These are phyloP conservation scores for Virgularia gustaviana DNA, from an alignment of 92 coral and sea anemone genomes.

Conservation along the genomic window DNA sequence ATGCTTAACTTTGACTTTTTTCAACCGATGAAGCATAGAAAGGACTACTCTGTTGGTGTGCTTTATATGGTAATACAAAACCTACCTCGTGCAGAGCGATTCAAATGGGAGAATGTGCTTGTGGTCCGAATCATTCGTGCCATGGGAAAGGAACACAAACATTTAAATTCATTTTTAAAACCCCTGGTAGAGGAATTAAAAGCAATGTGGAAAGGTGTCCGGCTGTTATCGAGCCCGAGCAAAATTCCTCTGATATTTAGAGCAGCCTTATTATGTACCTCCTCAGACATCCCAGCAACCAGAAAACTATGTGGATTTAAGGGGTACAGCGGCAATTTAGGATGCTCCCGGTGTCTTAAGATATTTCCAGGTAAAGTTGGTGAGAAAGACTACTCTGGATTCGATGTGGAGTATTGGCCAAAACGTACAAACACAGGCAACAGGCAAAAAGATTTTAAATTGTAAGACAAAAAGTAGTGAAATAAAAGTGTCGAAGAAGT, in stretches of 20 bases:
- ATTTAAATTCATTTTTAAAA: constrained; percentile 8
- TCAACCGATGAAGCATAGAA: too few relatives aligned
- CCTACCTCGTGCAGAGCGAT: constrained; percentile 25
- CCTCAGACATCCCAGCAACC: constrained; percentile 58
- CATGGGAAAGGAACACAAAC: constrained; percentile 3
- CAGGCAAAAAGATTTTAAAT: constrained; percentile 6
- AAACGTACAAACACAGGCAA: constrained; percentile 33
- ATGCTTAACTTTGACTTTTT: constrained; percentile 56
- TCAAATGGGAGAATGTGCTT: constrained; percentile 35
- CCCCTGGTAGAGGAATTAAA: constrained; percentile 23
- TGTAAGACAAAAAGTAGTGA: constrained; percentile 23
- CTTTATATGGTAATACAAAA: constrained; percentile 11
- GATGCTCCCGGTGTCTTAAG: constrained; percentile 62
- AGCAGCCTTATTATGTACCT: constrained; percentile 51
- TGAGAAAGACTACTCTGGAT: constrained; percentile 58
- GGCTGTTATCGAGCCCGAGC: constrained; percentile 10
- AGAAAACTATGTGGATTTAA: constrained; percentile 56
- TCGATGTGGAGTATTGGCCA: constrained; percentile 40
- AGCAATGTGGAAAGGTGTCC: constrained; percentile 32
- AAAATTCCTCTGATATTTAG: constrained; percentile 34
- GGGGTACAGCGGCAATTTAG: constrained; percentile 41
- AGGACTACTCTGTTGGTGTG: constrained; percentile 24
- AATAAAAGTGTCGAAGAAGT: background rate
- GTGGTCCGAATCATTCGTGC: constrained; percentile 22
- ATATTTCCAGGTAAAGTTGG: constrained; percentile 54